phyloP scores from a whole-genome alignment of 2,797 vertebrate species.

The Trachops cirrhosus region DNA sequence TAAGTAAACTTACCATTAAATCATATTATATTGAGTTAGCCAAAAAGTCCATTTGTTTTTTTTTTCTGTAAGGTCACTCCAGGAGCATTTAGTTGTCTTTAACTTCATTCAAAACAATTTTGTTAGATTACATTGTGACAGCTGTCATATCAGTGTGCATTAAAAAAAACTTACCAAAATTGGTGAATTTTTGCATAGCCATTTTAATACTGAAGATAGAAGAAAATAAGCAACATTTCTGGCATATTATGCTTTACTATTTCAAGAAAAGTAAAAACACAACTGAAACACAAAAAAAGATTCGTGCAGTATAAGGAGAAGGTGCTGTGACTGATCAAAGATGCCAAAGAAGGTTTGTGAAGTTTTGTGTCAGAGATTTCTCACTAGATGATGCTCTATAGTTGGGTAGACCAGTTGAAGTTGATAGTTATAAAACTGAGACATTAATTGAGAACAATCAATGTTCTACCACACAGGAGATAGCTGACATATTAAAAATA shows the following conservation, averaged over 20 bases:
- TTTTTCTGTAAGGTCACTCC: neutral
- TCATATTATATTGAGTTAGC: neutral
- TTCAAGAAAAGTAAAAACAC: neutral
- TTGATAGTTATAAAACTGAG: neutral
- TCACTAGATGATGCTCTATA: neutral
- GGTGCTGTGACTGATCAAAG: neutral
- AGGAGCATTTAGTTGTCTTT: neutral
- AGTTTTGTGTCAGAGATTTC: neutral
- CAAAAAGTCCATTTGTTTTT: neutral
- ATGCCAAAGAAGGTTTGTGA: neutral
- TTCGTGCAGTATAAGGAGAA: neutral
- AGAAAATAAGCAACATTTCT: neutral
- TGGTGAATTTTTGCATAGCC: neutral
- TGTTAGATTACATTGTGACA: neutral
- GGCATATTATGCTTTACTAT: neutral
- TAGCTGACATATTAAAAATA: neutral
- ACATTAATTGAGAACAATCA: neutral
- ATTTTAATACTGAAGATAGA: neutral
- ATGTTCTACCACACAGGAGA: neutral
- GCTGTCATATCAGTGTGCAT: neutral
- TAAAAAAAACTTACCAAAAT: neutral
- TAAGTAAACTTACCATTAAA: neutral
- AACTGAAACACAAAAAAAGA: neutral
- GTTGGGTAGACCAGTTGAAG: neutral
- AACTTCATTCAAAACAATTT: neutral